Base-by-base conservation (phyloP, 2,113 vertebrate genomes). In the Seriola aureovittata region DNA sequence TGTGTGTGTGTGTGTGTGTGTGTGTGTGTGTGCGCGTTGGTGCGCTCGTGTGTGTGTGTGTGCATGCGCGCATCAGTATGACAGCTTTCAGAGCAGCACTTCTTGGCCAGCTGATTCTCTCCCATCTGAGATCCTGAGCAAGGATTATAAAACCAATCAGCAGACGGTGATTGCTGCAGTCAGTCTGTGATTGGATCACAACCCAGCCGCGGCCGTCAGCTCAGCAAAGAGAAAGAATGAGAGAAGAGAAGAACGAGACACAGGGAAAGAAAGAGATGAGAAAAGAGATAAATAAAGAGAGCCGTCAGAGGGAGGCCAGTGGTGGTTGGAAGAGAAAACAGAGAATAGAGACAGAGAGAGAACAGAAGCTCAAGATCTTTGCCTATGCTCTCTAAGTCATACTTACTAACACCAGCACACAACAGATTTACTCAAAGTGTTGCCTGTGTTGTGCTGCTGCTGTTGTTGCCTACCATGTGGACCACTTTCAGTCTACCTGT, bases 101-200 rank as follows among this genome's bases (percentile, higher is more conserved):
- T 85, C 86, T 87, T 73, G 84, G 72, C 86, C 85, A 82, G 68
- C 86, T 93, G 91, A 92, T 93, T 87, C 85, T 84, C 79, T 84
- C 74, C 89, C 90, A 90, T 94, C 93, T 91, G 89, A 94, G 91
- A 93, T 93, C 91, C 85, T 92, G 91, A 92, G 89, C 73, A 87
- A 89, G 94, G 93, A 94, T 94, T 94, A 94, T 91, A 94, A 93
- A 94, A 92, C 93, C 93, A 94, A 94, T 94, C 94, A 92, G 91
- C 89, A 78, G 82, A 78, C 79, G 71, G 89, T 94, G 93, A 94
- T 94, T 94, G 93, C 93, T 85, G 88, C 90, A 88, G 91, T 88
- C 80, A 70, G 89, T 50, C 83, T 75, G 86, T 93, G 93, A 93
- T 92, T 94, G 92, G 92, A 93, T 94, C 87, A 84, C 85, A 90